Base-by-base conservation (phyloP, 1,140 invertebrate species). In the Polyergus mexicanus region DNA sequence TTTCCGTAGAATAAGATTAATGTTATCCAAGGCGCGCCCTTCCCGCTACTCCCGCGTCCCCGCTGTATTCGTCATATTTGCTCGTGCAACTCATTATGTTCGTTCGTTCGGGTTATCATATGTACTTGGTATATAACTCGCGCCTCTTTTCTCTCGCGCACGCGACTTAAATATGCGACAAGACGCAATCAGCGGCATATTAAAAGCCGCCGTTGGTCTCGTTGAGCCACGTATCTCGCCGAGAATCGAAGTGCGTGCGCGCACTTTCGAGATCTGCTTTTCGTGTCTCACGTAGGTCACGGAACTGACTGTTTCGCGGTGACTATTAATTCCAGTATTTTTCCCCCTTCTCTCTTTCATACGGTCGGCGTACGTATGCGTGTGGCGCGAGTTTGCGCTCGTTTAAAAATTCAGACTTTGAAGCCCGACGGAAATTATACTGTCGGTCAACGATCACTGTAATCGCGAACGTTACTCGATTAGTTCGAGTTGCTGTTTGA, bases 241-340 rank as follows among this genome's bases (percentile, higher is more conserved):
- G 25, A 62, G 44, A 25, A 87, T 87, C 83, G 41, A 69, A 19
- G 63, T 77, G 86, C 83, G 83, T 87, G 72, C 65, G 51, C 8
- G 51, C 8, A 56, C 35, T 62, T 71, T 62, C 41, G 47, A 74
- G 68, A 86, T 58, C 62, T 81, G 68, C 63, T 58, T 54, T 41
- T 38, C 65, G 56, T 60, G 62, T 86, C 51, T 86, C 80, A 25
- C 74, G 35, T 35, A 68, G 75, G 84, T 86, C 71, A 89, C 65
- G 86, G 89, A 90, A 90, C 85, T 60, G 83, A 87, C 85, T 88
- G 81, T 90, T 88, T 84, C 74, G 77, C 80, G 68, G 38, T 32
- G 78, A 72, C 38, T 83, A 72, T 83, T 83, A 83, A 72, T 66
- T 60, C 35, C 54, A 19, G 19, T 83, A 51, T 81, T 13, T 47